phyloP scores from a whole-genome alignment of 30 jellyfish, hydroid and myxozoan species.

The Aurelia coerulea region DNA sequence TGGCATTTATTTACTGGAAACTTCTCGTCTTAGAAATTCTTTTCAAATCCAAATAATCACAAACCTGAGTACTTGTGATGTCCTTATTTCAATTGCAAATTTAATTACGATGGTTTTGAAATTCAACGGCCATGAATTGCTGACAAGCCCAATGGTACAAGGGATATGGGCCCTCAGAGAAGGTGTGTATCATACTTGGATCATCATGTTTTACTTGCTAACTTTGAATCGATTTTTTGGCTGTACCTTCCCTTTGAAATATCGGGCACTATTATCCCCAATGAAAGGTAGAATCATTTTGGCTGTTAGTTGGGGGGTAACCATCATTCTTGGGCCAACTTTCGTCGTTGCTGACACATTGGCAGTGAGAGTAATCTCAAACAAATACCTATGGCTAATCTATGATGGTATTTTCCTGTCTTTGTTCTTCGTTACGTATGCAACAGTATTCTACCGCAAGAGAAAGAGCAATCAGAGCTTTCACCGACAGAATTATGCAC shows the following conservation, averaged over 20 bases:
- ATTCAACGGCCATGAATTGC: neutral
- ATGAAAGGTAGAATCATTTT: neutral
- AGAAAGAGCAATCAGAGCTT: neutral
- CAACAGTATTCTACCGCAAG: neutral
- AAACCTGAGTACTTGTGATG: neutral
- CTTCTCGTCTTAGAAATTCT: neutral
- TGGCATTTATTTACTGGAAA: conserved; percentile 3
- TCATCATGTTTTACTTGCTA: neutral
- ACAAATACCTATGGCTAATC: neutral
- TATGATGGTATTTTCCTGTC: neutral
- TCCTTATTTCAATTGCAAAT: neutral
- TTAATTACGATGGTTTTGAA: neutral
- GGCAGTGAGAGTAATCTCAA: neutral
- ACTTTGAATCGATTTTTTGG: conserved; percentile 19
- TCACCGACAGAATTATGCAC: neutral
- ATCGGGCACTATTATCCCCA: neutral
- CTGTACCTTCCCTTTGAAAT: conserved; percentile 7
- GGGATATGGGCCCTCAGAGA: neutral
- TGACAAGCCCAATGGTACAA: neutral
- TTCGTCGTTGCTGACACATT: neutral
- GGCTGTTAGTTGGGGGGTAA: neutral
- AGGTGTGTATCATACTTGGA: neutral
- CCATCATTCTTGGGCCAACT: neutral
- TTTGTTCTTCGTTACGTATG: neutral
- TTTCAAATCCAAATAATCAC: neutral